These are phyloP conservation scores for Xenopus laevis DNA, from an alignment of 2,113 vertebrate genomes.

Conservation along the genomic window DNA sequence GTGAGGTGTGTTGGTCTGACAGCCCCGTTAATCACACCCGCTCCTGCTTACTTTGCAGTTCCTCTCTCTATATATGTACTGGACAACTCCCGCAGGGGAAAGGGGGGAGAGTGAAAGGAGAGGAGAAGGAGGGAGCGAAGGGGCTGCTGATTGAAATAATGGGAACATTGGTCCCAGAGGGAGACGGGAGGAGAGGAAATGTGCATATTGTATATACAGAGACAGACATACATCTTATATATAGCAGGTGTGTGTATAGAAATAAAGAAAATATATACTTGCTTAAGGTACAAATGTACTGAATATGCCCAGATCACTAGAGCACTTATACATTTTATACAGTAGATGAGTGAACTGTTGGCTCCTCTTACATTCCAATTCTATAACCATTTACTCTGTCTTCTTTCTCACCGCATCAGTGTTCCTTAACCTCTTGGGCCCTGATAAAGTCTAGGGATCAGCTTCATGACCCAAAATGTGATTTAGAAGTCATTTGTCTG, in stretches of 20 bases:
- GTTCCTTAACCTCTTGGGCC: no score
- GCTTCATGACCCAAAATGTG: no score
- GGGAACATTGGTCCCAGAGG: conserved; percentile 45
- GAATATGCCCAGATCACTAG: no score
- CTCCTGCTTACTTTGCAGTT: conserved; percentile 50
- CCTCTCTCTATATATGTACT: conserved; percentile 40
- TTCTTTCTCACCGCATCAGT: no score
- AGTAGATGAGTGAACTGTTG: no score
- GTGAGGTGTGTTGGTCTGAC: conserved; percentile 27
- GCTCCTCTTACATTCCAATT: no score
- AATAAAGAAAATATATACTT: neutral
- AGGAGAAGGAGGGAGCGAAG: conserved; percentile 16
- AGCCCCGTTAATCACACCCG: conserved; percentile 36
- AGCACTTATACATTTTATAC: no score
- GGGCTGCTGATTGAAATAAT: conserved; percentile 48
- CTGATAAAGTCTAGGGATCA: no score
- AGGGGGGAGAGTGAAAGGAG: conserved; percentile 8
- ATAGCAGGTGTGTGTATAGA: neutral
- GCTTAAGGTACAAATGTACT: neutral
- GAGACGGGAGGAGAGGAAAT: conserved; percentile 25
- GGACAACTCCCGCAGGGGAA: conserved; percentile 26
- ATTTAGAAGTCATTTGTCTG: no score
- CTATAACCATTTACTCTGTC: no score
- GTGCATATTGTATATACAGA: conserved; percentile 27
- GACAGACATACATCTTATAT: neutral